Evolutionary conservation across 2,888 invertebrate genomes (phyloP).

Genomic region (Pseudococcus viburni): DNA sequence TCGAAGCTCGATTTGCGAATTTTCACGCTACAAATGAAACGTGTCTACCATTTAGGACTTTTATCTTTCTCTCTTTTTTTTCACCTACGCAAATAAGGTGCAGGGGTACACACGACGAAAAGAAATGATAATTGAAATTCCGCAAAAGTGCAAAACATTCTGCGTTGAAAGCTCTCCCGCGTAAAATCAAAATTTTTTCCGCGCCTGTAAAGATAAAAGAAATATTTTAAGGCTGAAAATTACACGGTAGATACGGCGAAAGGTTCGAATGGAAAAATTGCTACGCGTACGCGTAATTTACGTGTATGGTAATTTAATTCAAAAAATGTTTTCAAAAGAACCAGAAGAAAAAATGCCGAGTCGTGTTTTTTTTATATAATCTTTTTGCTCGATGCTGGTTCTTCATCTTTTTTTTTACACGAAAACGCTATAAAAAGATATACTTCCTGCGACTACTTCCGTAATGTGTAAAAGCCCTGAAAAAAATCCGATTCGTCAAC

Average conservation of each 20-base stretch:
- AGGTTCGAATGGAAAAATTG: slow-evolving; percentile 39
- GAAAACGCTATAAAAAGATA: slow-evolving; percentile 25
- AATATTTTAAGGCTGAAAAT: slow-evolving; percentile 23
- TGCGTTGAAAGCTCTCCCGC: slow-evolving; percentile 12
- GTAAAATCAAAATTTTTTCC: slow-evolving; percentile 48
- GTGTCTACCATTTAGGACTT: slow-evolving; percentile 12
- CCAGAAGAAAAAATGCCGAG: neutral
- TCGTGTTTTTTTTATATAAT: slow-evolving; percentile 33
- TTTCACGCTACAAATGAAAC: slow-evolving; percentile 48
- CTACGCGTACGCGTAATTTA: slow-evolving; percentile 47
- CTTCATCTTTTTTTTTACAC: neutral
- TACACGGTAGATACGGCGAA: neutral
- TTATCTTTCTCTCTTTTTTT: neutral
- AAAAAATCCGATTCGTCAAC: slow-evolving; percentile 31
- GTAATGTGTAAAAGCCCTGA: slow-evolving; percentile 21
- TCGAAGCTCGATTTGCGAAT: slow-evolving; percentile 13
- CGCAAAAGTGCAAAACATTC: slow-evolving; percentile 45
- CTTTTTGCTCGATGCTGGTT: neutral
- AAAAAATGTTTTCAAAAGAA: slow-evolving; percentile 31
- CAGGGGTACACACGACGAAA: neutral
- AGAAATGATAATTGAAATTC: slow-evolving; percentile 48
- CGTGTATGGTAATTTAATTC: slow-evolving; percentile 51
- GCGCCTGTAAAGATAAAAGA: slow-evolving; percentile 32
- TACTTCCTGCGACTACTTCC: slow-evolving; percentile 2
- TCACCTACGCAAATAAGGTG: neutral